Evolutionary conservation across 2,797 vertebrate genomes (phyloP).

Genomic region (Odontamblyopus lacepedii): DNA sequence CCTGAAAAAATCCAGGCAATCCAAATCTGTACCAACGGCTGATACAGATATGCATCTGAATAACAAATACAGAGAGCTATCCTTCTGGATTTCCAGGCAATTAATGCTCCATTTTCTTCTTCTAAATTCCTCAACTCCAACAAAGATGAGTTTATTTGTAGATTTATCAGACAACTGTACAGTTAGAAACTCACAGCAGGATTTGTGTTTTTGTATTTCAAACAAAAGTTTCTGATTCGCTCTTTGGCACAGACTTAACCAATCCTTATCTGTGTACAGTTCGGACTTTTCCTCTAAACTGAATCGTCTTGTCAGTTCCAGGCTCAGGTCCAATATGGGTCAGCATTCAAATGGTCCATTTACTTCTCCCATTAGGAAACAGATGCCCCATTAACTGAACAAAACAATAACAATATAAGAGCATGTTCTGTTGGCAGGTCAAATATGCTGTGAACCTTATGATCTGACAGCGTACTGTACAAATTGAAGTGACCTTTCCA

Average conservation of each 20-base stretch:
- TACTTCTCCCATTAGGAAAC: constrained; percentile 42
- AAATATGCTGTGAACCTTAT: constrained; percentile 33
- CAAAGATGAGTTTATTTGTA: too few relatives aligned
- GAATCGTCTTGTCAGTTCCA: constrained; percentile 33
- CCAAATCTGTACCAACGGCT: too few relatives aligned
- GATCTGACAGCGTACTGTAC: constrained; percentile 23
- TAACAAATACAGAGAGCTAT: too few relatives aligned
- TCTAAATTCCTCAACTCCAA: too few relatives aligned
- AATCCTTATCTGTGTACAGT: not conserved
- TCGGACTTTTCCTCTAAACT: not conserved
- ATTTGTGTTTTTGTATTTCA: not conserved
- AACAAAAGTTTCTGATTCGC: not conserved
- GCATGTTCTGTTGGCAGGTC: constrained; percentile 11
- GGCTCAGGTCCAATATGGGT: constrained; percentile 23
- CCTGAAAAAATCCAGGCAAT: too few relatives aligned
- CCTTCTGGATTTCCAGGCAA: too few relatives aligned
- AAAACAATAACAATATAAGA: constrained; percentile 41
- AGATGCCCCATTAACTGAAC: constrained; percentile 43
- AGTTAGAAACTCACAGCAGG: too few relatives aligned
- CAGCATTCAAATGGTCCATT: constrained; percentile 48
- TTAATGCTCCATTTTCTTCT: too few relatives aligned
- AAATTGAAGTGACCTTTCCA: constrained; percentile 46
- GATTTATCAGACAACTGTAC: not conserved
- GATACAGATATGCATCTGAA: too few relatives aligned
- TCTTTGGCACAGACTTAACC: not conserved